Conservation (phyloP, 2,797 vertebrate genomes). For the Silurus aristotelis region DNA sequence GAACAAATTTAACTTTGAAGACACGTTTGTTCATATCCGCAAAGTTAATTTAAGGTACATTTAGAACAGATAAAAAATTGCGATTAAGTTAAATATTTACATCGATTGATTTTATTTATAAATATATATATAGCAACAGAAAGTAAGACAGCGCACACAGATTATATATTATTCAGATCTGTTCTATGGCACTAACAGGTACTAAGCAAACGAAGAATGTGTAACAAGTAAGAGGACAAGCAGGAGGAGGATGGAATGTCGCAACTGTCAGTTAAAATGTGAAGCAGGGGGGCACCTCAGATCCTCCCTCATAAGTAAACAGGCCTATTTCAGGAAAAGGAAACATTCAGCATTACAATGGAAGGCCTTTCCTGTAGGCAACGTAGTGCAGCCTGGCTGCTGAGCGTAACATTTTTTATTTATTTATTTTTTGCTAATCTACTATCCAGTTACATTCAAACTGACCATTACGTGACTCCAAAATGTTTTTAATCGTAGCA, state of each 20-base stretch:
- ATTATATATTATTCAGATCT: not conserved
- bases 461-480: not conserved
- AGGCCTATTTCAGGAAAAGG: constrained; percentile 69
- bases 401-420: not conserved
- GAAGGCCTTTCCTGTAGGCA: constrained; percentile 55
- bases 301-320: constrained; percentile 62
- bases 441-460: not conserved
- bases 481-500: not conserved
- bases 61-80: too few relatives aligned
- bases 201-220: not conserved
- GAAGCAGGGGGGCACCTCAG: not conserved
- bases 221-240: not conserved
- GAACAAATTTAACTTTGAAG: too few relatives aligned
- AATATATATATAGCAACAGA: not conserved
- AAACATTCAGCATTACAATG: constrained; percentile 61
- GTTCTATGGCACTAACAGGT: too few relatives aligned
- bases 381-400: constrained; percentile 14
- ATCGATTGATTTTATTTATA: not conserved
- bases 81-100: too few relatives aligned
- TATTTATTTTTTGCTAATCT: not conserved
- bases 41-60: too few relatives aligned
- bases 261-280: constrained; percentile 15
- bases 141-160: not conserved
- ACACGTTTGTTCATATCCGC: too few relatives aligned
- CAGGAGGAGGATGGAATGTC: constrained; percentile 15